These are phyloP conservation scores for Enteromius radiatus DNA, from an alignment of 2,797 vertebrate genomes.

Conservation along the genomic window DNA sequence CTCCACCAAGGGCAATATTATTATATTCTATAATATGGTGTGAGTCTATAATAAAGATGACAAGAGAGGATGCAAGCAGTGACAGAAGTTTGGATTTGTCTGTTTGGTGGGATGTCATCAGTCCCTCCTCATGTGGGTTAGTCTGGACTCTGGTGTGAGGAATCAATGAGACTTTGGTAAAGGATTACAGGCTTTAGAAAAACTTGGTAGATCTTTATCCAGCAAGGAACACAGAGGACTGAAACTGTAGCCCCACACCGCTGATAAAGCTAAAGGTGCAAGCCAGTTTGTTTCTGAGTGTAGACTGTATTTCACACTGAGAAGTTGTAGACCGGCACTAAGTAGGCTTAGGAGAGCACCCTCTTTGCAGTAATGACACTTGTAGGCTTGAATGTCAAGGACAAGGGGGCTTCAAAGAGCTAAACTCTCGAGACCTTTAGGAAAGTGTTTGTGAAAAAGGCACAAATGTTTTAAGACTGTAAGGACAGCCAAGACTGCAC, in stretches of 20 bases:
- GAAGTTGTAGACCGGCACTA: conserved; percentile 34
- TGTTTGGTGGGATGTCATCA: conserved; percentile 51
- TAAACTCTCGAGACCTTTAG: conserved; percentile 35
- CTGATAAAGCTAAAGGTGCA: conserved; percentile 19
- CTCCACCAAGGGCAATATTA: conserved; percentile 53
- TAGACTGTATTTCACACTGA: conserved; percentile 41
- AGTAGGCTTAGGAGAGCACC: conserved; percentile 42
- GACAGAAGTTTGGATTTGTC: conserved; percentile 53
- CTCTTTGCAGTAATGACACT: conserved; percentile 34
- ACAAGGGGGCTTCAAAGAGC: conserved; percentile 50
- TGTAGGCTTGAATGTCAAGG: conserved; percentile 50
- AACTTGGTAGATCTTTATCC: conserved; percentile 65
- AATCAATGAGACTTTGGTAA: conserved; percentile 63
- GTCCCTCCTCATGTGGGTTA: conserved; percentile 65
- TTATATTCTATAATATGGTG: conserved; percentile 44
- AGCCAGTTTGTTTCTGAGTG: conserved; percentile 17
- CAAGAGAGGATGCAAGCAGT: conserved; percentile 35
- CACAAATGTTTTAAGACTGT: conserved; percentile 31
- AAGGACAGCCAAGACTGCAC: conserved; percentile 25
- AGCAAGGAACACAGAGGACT: conserved; percentile 50
- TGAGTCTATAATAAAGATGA: conserved; percentile 50
- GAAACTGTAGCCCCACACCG: conserved; percentile 32
- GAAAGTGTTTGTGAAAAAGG: conserved; percentile 48
- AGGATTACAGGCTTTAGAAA: conserved; percentile 67
- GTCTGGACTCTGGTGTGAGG: conserved; percentile 46